Conservation (phyloP, 2,113 vertebrate species). For the Ciconia boyciana region DNA sequence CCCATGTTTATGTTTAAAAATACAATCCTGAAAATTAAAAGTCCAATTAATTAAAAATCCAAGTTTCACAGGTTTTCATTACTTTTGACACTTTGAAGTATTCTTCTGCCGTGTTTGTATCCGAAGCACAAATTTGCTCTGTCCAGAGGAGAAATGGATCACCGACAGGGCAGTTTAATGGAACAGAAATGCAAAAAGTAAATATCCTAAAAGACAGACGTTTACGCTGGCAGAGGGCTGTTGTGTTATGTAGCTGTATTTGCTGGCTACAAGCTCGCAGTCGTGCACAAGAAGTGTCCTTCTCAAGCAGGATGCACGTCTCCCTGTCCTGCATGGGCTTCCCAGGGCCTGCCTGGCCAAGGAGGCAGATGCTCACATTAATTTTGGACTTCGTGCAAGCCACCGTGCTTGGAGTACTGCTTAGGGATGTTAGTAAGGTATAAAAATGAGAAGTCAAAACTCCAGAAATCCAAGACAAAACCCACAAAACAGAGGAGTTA, state of each 20-base stretch:
- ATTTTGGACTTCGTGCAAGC: background rate
- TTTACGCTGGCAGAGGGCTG: background rate
- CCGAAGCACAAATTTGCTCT: background rate
- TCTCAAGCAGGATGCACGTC: fast-evolving
- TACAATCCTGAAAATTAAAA: background rate
- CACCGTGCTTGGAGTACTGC: background rate
- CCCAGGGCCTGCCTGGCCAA: background rate
- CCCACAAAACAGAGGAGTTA: background rate
- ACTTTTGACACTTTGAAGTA: background rate
- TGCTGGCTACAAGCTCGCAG: background rate
- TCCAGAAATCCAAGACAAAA: background rate
- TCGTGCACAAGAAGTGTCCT: background rate
- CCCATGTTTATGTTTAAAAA: background rate
- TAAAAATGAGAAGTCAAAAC: background rate
- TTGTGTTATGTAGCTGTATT: background rate
- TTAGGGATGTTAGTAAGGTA: background rate
- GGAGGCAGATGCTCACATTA: background rate
- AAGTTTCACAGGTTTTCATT: background rate
- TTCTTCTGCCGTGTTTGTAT: background rate
- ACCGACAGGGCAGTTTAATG: background rate
- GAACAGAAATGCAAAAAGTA: background rate
- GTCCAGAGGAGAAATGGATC: background rate
- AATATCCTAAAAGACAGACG: background rate
- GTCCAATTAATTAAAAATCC: background rate
- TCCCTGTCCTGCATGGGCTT: background rate